phyloP scores from a whole-genome alignment of 2,113 vertebrate species.

The Accipiter virgatus region DNA sequence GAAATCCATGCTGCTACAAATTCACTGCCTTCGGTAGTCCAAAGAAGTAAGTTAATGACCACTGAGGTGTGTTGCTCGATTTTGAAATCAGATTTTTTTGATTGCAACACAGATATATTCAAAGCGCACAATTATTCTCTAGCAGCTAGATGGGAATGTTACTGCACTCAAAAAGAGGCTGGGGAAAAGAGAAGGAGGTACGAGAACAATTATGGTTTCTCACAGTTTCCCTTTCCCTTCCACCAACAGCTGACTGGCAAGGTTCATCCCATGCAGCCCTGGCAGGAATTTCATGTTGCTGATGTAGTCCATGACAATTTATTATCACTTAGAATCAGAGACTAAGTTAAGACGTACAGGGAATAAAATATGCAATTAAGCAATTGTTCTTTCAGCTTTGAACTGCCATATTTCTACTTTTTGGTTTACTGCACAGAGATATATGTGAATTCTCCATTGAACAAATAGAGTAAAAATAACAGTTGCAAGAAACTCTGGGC shows the following conservation, averaged over 20 bases:
- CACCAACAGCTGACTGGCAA: not conserved
- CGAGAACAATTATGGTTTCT: not conserved
- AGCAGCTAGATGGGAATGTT: not conserved
- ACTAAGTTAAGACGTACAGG: not conserved
- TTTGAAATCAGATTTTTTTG: not conserved
- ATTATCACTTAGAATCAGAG: not conserved
- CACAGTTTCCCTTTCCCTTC: not conserved
- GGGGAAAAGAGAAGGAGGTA: not conserved
- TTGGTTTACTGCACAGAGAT: not conserved
- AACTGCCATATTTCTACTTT: not conserved
- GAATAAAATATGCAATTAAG: not conserved
- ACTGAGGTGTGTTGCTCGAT: not conserved
- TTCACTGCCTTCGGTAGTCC: not conserved
- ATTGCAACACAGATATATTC: not conserved
- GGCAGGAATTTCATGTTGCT: not conserved
- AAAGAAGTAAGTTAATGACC: not conserved
- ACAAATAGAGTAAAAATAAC: not conserved
- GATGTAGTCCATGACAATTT: not conserved
- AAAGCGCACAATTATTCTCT: not conserved
- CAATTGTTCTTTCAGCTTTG: not conserved
- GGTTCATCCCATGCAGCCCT: not conserved
- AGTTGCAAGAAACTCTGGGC: not conserved
- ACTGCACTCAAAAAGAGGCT: not conserved
- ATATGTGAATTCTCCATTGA: not conserved
- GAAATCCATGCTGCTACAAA: not conserved